These are phyloP conservation scores for Troides oblongomaculatus DNA, from an alignment of 2,888 invertebrate genomes.

Conservation along the genomic window DNA sequence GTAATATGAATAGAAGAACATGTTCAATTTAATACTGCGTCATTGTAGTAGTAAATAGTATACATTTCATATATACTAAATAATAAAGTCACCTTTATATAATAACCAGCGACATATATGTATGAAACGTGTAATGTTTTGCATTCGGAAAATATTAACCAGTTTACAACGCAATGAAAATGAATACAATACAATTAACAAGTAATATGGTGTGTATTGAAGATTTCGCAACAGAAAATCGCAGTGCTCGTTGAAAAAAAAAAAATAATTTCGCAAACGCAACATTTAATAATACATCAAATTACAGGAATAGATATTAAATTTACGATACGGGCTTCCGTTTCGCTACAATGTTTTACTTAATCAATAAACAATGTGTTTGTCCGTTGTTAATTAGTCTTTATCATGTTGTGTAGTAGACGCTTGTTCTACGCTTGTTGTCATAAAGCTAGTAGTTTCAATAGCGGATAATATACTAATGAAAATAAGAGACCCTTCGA, in stretches of 20 bases:
- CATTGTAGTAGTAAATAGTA: background rate
- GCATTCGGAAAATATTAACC: background rate
- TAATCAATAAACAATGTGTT: background rate
- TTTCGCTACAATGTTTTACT: slow-evolving; percentile 22
- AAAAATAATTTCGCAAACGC: slow-evolving; percentile 24
- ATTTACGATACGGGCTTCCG: slow-evolving; percentile 25
- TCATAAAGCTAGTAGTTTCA: background rate
- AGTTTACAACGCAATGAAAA: background rate
- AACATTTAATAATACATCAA: slow-evolving; percentile 20
- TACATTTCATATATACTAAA: background rate
- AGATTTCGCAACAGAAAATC: slow-evolving; percentile 25
- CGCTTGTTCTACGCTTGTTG: background rate
- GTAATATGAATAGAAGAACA: too few relatives aligned
- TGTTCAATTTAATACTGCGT: background rate
- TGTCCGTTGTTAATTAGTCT: background rate
- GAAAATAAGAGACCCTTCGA: background rate
- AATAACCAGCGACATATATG: background rate
- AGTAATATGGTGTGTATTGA: slow-evolving; percentile 6
- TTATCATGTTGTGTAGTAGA: background rate
- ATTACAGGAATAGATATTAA: slow-evolving; percentile 24
- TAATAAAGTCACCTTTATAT: background rate
- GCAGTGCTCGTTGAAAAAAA: slow-evolving; percentile 13
- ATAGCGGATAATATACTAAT: background rate
- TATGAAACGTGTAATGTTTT: background rate
- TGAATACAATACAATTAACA: slow-evolving; percentile 9